A percentile compares a stretch with the other conserved stretches of the same genome.
Conservation (phyloP, 2,113 vertebrate species). For the Xiphophorus hellerii region DNA sequence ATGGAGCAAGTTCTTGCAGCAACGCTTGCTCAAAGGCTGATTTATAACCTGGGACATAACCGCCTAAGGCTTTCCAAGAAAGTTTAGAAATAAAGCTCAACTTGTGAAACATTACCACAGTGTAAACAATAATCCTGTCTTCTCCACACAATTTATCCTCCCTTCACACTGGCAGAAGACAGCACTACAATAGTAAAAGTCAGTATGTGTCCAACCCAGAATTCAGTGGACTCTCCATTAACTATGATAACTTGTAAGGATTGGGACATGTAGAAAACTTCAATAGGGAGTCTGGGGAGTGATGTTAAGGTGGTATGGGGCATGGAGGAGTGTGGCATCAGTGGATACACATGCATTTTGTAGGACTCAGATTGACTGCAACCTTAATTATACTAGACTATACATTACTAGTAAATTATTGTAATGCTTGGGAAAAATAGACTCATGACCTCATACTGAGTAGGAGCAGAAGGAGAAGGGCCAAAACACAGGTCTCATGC, state of each 20-base stretch:
- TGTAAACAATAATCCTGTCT: neutral
- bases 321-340: too few relatives aligned
- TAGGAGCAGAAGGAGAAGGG: too few relatives aligned
- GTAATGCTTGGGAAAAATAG: too few relatives aligned
- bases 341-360: too few relatives aligned
- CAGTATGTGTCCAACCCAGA: neutral
- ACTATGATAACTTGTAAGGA: neutral
- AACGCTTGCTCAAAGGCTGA: slow-evolving; percentile 37
- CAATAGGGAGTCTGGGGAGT: too few relatives aligned
- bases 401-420: too few relatives aligned
- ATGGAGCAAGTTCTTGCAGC: slow-evolving; percentile 44
- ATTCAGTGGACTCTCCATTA: neutral
- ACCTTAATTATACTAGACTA: too few relatives aligned
- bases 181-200: neutral
- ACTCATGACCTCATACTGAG: too few relatives aligned
- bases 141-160: neutral
- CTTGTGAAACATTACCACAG: slow-evolving; percentile 25
- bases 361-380: too few relatives aligned
- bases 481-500: too few relatives aligned
- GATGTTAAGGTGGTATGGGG: too few relatives aligned
- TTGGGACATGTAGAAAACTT: neutral
- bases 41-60: slow-evolving; percentile 42
- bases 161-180: neutral
- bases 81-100: slow-evolving; percentile 38
- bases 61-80: slow-evolving; percentile 20